Evolutionary conservation across 2,797 vertebrate genomes (phyloP).

Genomic region (Botia almorhae): DNA sequence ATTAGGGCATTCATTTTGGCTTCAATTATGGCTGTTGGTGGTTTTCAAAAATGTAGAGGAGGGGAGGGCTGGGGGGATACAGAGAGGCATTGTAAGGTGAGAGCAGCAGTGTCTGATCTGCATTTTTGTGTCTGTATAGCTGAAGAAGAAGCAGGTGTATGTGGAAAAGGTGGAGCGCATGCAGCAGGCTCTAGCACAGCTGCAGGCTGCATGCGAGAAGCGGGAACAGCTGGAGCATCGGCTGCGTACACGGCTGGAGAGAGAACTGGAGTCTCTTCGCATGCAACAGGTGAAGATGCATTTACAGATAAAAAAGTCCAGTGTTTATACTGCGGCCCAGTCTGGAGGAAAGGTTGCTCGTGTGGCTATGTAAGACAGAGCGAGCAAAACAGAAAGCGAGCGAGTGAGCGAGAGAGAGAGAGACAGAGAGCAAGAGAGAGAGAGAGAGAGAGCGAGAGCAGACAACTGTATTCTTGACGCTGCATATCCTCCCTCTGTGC

Average conservation of each 20-base stretch:
- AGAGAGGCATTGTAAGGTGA: conserved; percentile 53
- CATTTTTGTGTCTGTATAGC: conserved; percentile 70
- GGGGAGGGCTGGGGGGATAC: conserved; percentile 28
- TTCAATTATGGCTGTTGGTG: conserved; percentile 53
- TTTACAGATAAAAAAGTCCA: neutral
- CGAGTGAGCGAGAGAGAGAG: too few species aligned
- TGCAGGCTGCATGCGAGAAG: conserved; percentile 97
- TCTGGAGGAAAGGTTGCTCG: conserved; percentile 59
- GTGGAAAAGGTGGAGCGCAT: conserved; percentile 98
- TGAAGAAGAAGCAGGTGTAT: conserved; percentile 98
- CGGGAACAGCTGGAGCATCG: conserved; percentile 94
- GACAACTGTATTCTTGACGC: conserved; percentile 51
- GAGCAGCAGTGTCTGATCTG: conserved; percentile 44
- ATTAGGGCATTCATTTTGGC: conserved; percentile 55
- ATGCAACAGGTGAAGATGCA: conserved; percentile 89
- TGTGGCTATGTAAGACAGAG: neutral
- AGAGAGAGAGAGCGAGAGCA: neutral
- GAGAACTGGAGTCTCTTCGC: conserved; percentile 93
- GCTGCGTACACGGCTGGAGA: conserved; percentile 90
- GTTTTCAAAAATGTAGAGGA: conserved; percentile 41
- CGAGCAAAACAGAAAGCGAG: neutral
- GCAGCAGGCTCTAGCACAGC: conserved; percentile 95
- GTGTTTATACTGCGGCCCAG: conserved; percentile 48
- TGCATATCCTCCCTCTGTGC: conserved; percentile 24
- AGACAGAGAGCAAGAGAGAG: too few species aligned